Evolutionary conservation across 2,888 invertebrate genomes (phyloP).

Genomic region (Scelioninae gen. 1): DNA sequence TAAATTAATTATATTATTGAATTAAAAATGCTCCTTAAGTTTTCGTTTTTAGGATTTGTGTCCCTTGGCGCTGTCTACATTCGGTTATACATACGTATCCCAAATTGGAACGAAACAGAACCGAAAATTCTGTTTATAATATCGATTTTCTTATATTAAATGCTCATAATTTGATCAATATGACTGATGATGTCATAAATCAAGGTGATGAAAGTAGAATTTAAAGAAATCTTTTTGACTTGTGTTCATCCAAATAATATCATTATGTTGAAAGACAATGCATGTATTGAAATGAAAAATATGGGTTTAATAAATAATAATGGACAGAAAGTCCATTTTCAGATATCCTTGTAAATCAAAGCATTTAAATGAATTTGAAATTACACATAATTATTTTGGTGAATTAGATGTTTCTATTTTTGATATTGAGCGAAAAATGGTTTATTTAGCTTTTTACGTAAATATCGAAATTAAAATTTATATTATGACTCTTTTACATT

Average conservation of each 20-base stretch:
- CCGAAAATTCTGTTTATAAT: no score
- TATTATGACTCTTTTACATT: background rate
- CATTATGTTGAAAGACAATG: constrained; percentile 8
- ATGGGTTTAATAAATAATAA: no score
- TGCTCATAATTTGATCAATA: no score
- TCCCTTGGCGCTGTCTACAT: no score
- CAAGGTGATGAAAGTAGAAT: constrained; percentile 2
- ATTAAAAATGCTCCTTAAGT: no score
- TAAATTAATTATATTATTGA: no score
- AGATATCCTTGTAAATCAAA: constrained; percentile 10
- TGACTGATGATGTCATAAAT: no score
- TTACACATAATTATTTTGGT: background rate
- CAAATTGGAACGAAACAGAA: no score
- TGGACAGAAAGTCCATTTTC: background rate
- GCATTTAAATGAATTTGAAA: constrained; percentile 4
- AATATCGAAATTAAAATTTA: background rate
- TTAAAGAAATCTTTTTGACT: background rate
- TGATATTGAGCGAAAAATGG: background rate
- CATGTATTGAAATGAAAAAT: background rate
- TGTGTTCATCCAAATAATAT: constrained; percentile 4
- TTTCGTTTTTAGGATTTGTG: no score
- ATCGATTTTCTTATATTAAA: no score
- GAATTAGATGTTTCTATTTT: constrained; percentile 3
- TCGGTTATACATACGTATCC: no score
- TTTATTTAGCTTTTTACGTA: background rate